Evolutionary conservation across 1,140 invertebrate genomes (phyloP).

Genomic region (Akabosia matsudoensis): DNA sequence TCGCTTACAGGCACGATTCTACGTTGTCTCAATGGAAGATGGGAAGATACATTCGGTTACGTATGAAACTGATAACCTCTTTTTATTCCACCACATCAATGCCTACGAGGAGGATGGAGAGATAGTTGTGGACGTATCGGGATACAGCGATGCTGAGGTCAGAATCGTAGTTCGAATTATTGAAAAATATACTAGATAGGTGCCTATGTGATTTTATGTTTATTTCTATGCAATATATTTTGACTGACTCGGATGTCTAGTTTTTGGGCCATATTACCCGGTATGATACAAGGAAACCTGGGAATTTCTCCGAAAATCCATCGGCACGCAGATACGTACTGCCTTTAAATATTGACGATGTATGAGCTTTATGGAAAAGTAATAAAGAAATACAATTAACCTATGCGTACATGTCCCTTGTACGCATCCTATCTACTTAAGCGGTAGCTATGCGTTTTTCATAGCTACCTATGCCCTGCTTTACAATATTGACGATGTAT

Average conservation of each 20-base stretch:
- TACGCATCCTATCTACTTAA: too few relatives aligned
- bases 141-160: conserved; percentile 44
- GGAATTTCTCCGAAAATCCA: neutral
- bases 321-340: conserved; percentile 36
- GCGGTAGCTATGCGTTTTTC: too few relatives aligned
- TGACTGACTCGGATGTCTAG: neutral
- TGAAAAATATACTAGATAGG: neutral
- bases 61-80: conserved; percentile 54
- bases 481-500: too few relatives aligned
- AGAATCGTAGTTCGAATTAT: neutral
- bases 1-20: conserved; percentile 50
- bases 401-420: too few relatives aligned
- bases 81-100: conserved; percentile 59
- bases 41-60: conserved; percentile 51
- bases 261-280: neutral
- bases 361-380: neutral
- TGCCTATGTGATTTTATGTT: neutral
- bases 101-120: conserved; percentile 57
- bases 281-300: neutral
- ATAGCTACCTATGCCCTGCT: too few relatives aligned
- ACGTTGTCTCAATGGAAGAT: conserved; percentile 53
- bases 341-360: conserved; percentile 34
- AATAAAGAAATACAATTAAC: too few relatives aligned
- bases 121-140: conserved; percentile 47
- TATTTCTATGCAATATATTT: neutral